Evolutionary conservation across 2,113 vertebrate species (phyloP), one percentile per base, ranked within the genome.

Genomic region (Seriola quinqueradiata): DNA sequence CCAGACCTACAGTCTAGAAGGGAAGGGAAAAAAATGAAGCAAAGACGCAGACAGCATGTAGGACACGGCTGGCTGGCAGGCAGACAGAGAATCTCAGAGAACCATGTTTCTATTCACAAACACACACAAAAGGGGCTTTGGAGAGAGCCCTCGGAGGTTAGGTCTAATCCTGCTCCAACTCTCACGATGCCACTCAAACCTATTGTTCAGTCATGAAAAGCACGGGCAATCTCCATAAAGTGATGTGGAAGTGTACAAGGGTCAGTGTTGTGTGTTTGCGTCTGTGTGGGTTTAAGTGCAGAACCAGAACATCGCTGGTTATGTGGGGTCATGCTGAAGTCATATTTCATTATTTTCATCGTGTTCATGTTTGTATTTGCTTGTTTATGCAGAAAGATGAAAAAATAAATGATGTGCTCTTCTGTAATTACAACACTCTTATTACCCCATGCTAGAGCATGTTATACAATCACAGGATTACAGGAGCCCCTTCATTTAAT

Each of bases 91-190:
- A 83, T 87, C 83, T 87, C 70, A 68, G 74, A 72, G 55, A 82
- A 50, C 28, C 77, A 38, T 90, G 88, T 80, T 84, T 75, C 79
- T 76, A 72, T 89, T 89, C 75, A 89, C 70, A 75, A 84, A 83
- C 77, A 71, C 7, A 50, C 65, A 91, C 86, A 93, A 90, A 90
- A 77, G 83, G 52, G 75, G 79, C 64, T 89, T 84, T 54, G 44
- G 61, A 80, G 55, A 82, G 67, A 81, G 77, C 72, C 79, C 75
- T 81, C n/a, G 1, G 88, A 89, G 91, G 71, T 90, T 88, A 66
- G 60, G 63, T 74, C 83, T 92, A 90, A 93, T 91, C 88, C 88
- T 50, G 38, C 81, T 88, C 79, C 80, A 79, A 55, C 75, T 81
- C 80, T 87, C 83, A 77, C 57, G 21, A 83, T 28, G 84, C 84